Evolutionary conservation across 2,797 vertebrate species (phyloP), one percentile per base, ranked within the genome.

Genomic region (Serranus cabrilla): DNA sequence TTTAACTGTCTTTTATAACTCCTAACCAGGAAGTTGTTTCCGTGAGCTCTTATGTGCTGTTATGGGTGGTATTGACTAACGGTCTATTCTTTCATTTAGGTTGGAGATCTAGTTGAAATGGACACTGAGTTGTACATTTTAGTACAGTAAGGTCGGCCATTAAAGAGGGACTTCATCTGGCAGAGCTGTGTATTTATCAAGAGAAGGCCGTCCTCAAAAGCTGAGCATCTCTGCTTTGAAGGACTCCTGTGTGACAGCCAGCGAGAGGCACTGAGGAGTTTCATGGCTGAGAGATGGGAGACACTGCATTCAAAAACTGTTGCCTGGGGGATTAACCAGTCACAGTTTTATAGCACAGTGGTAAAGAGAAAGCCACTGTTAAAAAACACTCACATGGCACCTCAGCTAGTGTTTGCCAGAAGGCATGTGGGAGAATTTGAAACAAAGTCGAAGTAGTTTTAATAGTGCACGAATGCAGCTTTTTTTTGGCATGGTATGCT

Each of bases 301-400:
- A 84, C 58, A 50, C 43, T 39, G 45, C 74, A 45, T 63, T 85
- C 59, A 82, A 78, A 60, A 70, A 73, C 76, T 71, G 74, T 76
- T 80, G 76, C 78, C 84, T 16, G 50, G 68, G 67, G 86, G 80
- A 86, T 81, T 85, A 74, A 86, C 70, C 63, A 84, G 76, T 74
- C 61, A 55, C 49, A 55, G 67, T 87, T 84, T 88, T 71, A 85
- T 43, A 66, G 74, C 60, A 72, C 59, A 68, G 43, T 66, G 75
- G 77, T 47, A 76, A 80, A 85, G 54, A 71, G 37, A 80, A 71
- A 81, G 43, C 37, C 39, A 39, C 66, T 45, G 57, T 39, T 68
- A 34, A 70, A 70, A 77, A 67, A 54, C 45, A 43, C 59, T 70
- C 59, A 71, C 77, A 75, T 79, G 71, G 72, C 72, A 76, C 80